Base-by-base conservation (phyloP, 2,888 invertebrate genomes). In the Herminia tarsipennalis region DNA sequence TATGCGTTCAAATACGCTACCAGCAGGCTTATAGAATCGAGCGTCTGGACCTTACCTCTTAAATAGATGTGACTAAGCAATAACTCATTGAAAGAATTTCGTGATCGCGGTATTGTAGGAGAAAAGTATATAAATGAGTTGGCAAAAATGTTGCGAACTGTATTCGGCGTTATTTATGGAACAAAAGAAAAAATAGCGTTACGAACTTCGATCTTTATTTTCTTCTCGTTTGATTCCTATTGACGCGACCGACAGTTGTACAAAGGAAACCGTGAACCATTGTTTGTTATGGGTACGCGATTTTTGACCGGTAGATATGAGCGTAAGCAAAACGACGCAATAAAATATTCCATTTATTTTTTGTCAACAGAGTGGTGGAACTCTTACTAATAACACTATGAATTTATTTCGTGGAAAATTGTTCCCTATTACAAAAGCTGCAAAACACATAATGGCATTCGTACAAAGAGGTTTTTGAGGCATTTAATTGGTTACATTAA, bases 401-500 rank as follows among this genome's bases (percentile, higher is more conserved):
- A 37, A 10, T 53, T 32, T 9, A 48, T 36, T 22, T 13, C 16
- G 13, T 5, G 4, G 9, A 16, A 37, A 46, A 39, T 28, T 14
- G 6, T 28, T 24, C 12, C 32, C 13, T 41, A 18, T 42, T 34
- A 17, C 20, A 21, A 3, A 6, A 34, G 13, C 2, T 5, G 10
- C 20, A 28, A 10, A 41, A 27, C 17, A 36, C 9, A 32, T 38
- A 55, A 59, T 36, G 27, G 14, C 40, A 47, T 45, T 43, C 24
- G 30, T 40, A 36, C 39, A 29, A 20, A 44, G 21, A 27, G 37
- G 39, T 51, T 67, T 47, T 29, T 12, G 10, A n/a, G 35, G 29
- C 24, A 59, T 50, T 54, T 66, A 63, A 66, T 64, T 58, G 65
- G 49, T 51, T 37, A 40, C 29, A 49, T 60, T 63, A 53, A 55